A percentile compares a stretch with the other conserved stretches of the same genome.
Evolutionary conservation across 1,140 invertebrate species (phyloP).

Genomic region (Drosophila sucinea): DNA sequence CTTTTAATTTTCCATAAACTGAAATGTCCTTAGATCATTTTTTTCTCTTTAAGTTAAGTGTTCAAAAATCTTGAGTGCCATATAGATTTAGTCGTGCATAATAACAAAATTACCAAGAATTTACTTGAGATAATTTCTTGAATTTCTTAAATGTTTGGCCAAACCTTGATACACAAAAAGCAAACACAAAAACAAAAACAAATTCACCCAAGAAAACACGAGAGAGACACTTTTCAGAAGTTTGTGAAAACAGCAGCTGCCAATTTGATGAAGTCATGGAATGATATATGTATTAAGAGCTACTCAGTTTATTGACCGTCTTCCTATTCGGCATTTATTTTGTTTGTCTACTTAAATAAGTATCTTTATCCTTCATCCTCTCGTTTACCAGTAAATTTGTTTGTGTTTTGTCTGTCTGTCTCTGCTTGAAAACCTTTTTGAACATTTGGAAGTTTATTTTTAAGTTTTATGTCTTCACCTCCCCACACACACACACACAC

Average conservation of each 20-base stretch:
- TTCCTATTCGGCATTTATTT: conserved; percentile 32
- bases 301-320: conserved; percentile 53
- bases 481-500: conserved; percentile 15
- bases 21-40: too few species aligned
- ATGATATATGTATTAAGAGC: conserved; percentile 4
- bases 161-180: not conserved
- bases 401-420: conserved; percentile 44
- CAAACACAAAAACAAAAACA: not conserved
- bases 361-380: conserved; percentile 47
- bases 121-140: too few species aligned
- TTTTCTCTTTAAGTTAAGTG: too few species aligned
- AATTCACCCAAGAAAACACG: not conserved
- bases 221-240: not conserved
- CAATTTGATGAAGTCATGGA: not conserved
- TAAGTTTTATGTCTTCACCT: conserved; percentile 46
- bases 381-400: conserved; percentile 52
- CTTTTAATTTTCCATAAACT: too few species aligned
- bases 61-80: too few species aligned
- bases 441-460: conserved; percentile 56
- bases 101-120: too few species aligned
- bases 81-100: too few species aligned
- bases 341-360: conserved; percentile 56
- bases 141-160: too few species aligned
- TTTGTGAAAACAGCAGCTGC: not conserved
- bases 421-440: conserved; percentile 42